Percentiles rank a stretch among this genome's conserved stretches.
Evolutionary conservation across 2,113 vertebrate genomes (phyloP).

Genomic region (Vulpes lagopus): DNA sequence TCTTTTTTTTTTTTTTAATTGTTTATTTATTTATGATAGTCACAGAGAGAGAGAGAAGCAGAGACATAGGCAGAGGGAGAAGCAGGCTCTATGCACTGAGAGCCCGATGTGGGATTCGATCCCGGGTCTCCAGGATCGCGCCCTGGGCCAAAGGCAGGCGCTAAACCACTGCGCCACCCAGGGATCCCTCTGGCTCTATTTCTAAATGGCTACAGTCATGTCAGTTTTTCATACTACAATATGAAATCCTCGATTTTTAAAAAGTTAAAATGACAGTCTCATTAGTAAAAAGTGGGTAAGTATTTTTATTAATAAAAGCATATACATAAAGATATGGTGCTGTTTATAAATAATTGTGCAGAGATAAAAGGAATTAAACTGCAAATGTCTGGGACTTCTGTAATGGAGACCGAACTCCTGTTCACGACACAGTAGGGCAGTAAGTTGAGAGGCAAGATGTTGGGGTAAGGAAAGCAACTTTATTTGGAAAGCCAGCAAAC

Average conservation of each 20-base stretch:
- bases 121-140: no score
- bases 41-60: no score
- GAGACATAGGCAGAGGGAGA: no score
- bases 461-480: not conserved
- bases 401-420: not conserved
- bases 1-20: not conserved
- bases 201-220: not conserved
- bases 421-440: not conserved
- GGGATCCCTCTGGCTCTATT: not conserved
- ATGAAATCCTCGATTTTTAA: not conserved
- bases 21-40: no score
- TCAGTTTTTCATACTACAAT: not conserved
- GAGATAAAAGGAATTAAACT: not conserved
- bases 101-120: no score
- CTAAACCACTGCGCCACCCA: no score
- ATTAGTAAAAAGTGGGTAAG: not conserved
- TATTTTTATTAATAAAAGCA: not conserved
- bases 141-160: no score
- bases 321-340: not conserved
- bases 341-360: not conserved
- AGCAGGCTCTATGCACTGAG: no score
- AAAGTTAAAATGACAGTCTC: constrained; percentile 14
- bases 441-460: not conserved
- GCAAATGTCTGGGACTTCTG: not conserved
- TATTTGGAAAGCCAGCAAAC: not conserved